Percentiles rank a stretch among this genome's conserved stretches.
Conservation (phyloP, 2,113 vertebrate species). For the Brienomyrus brachyistius region DNA sequence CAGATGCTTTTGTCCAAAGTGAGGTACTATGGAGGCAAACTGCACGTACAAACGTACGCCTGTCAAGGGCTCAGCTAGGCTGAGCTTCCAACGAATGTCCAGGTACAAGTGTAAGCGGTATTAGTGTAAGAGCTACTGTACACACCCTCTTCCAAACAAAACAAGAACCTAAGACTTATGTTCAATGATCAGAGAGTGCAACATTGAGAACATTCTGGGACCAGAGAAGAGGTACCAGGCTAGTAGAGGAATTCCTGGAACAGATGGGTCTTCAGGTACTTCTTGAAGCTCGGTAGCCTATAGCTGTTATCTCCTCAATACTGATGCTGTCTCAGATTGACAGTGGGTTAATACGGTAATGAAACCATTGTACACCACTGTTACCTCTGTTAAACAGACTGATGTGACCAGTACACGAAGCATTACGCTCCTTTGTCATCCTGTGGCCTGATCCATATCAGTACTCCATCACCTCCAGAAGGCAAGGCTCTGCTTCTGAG, state of each 20-base stretch:
- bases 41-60: background rate
- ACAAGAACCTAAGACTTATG: background rate
- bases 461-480: background rate
- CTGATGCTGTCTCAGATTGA: background rate
- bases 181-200: background rate
- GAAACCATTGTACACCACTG: background rate
- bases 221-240: background rate
- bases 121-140: background rate
- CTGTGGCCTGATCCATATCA: background rate
- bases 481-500: background rate
- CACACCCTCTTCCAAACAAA: background rate
- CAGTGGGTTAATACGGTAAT: background rate
- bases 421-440: background rate
- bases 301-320: background rate
- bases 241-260: background rate
- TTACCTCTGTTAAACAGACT: background rate
- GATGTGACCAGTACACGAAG: background rate
- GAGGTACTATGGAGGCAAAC: background rate
- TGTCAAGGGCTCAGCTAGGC: background rate
- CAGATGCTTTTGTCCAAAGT: background rate
- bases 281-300: background rate
- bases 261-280: background rate
- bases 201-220: background rate
- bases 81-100: background rate
- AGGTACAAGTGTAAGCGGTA: background rate